A percentile compares a stretch with the other conserved stretches of the same genome.
These are phyloP conservation scores for Brachypodius melanocephalos DNA, from an alignment of 2,113 vertebrate species.

Conservation along the genomic window DNA sequence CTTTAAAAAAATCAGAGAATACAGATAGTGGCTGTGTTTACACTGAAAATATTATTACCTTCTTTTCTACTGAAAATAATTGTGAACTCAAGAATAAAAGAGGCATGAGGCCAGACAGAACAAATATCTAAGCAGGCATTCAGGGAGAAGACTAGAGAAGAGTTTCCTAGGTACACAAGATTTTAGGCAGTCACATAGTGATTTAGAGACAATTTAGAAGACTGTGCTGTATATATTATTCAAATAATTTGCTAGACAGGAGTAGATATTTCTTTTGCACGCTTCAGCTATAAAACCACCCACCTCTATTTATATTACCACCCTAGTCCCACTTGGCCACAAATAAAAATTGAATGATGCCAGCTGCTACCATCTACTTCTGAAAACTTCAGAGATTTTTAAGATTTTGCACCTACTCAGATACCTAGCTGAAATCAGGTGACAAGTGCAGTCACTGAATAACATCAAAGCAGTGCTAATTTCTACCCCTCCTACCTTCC, in stretches of 20 bases:
- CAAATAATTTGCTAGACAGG: not conserved
- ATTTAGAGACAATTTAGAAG: not conserved
- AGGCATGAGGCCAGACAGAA: not conserved
- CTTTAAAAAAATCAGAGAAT: not conserved
- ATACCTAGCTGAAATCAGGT: not conserved
- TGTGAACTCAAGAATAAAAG: not conserved
- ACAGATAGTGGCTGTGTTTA: not conserved
- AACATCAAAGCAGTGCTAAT: not conserved
- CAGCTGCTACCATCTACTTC: not conserved
- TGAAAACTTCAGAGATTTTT: not conserved
- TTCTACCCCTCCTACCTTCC: not conserved
- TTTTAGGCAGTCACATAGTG: not conserved
- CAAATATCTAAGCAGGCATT: not conserved
- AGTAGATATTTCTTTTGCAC: not conserved
- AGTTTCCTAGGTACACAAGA: not conserved
- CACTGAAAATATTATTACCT: not conserved
- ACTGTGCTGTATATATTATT: not conserved
- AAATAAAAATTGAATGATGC: not conserved
- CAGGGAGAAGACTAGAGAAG: not conserved
- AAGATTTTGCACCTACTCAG: not conserved
- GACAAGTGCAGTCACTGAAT: not conserved
- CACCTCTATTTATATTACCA: not conserved
- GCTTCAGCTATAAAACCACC: not conserved
- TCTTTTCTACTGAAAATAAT: not conserved
- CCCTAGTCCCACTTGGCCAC: accelerated